Percentiles rank a stretch among this genome's conserved stretches.
These are phyloP conservation scores for Riparia riparia DNA, from an alignment of 2,113 vertebrate genomes.

Conservation along the genomic window DNA sequence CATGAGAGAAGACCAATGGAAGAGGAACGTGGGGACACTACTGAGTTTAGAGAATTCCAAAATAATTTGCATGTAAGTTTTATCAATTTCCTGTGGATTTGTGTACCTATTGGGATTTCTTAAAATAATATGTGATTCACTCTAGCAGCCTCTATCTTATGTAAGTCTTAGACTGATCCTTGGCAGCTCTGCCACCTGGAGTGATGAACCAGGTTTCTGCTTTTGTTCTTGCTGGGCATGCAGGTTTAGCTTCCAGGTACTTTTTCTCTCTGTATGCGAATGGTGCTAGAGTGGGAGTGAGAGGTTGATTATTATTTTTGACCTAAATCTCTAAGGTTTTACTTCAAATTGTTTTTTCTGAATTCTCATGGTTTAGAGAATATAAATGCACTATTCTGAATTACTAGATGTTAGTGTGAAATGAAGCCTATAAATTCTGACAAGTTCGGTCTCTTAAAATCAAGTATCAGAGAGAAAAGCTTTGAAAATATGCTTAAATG, in stretches of 20 bases:
- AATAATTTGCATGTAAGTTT: not conserved
- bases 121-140: conserved; percentile 37
- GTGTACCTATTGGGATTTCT: not conserved
- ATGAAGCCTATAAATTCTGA: not conserved
- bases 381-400: not conserved
- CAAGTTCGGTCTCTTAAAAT: not conserved
- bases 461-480: not conserved
- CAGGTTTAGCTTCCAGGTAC: not conserved
- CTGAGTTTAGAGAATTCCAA: not conserved
- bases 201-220: not conserved
- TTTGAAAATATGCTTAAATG: not conserved
- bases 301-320: not conserved
- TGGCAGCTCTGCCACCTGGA: conserved; percentile 30
- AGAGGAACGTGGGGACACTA: not conserved
- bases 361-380: not conserved
- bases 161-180: not conserved
- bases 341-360: not conserved
- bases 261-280: not conserved
- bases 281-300: not conserved
- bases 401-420: not conserved
- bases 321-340: not conserved
- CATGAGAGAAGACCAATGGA: not conserved
- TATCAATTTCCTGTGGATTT: not conserved
- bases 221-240: not conserved
- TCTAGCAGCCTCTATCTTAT: not conserved